phyloP scores from a whole-genome alignment of 2,797 vertebrate species.

The Melopsittacus undulatus region DNA sequence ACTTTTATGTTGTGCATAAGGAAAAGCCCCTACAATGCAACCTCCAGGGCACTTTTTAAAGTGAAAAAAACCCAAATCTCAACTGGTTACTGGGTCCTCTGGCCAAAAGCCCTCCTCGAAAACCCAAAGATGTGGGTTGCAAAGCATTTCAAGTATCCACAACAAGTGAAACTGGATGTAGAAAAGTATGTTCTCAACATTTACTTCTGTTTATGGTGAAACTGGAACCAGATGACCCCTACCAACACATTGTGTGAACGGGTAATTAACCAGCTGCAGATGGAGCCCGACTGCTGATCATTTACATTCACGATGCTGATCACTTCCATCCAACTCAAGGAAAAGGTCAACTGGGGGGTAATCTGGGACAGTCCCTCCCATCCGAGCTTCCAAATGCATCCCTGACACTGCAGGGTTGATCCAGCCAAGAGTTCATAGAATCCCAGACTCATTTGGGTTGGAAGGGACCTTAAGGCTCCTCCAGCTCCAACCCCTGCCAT shows the following conservation, averaged over 20 bases:
- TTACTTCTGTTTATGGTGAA: slow-evolving; percentile 74
- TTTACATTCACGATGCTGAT: background rate
- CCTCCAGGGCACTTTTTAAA: slow-evolving; percentile 57
- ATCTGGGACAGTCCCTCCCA: background rate
- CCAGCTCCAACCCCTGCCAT: background rate
- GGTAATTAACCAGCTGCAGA: slow-evolving; percentile 68
- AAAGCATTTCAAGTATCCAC: slow-evolving; percentile 74
- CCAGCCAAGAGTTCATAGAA: background rate
- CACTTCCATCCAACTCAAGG: background rate
- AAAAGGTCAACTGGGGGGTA: slow-evolving; percentile 53
- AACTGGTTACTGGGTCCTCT: slow-evolving; percentile 36
- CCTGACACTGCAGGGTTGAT: rapidly evolving
- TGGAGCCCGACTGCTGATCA: slow-evolving; percentile 15
- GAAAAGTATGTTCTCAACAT: slow-evolving; percentile 71
- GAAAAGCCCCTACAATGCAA: slow-evolving; percentile 65
- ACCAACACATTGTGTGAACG: slow-evolving; percentile 48
- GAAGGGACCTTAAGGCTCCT: background rate
- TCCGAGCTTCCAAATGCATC: background rate
- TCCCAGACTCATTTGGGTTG: background rate
- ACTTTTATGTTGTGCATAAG: slow-evolving; percentile 76
- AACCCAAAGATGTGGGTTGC: slow-evolving; percentile 76
- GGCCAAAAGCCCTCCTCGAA: slow-evolving; percentile 56
- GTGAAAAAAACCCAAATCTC: background rate
- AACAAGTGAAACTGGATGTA: slow-evolving; percentile 76
- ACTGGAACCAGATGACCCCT: slow-evolving; percentile 75